These are phyloP conservation scores for Melanotaenia trifasciata DNA, from an alignment of 2,797 vertebrate species.

Conservation along the genomic window DNA sequence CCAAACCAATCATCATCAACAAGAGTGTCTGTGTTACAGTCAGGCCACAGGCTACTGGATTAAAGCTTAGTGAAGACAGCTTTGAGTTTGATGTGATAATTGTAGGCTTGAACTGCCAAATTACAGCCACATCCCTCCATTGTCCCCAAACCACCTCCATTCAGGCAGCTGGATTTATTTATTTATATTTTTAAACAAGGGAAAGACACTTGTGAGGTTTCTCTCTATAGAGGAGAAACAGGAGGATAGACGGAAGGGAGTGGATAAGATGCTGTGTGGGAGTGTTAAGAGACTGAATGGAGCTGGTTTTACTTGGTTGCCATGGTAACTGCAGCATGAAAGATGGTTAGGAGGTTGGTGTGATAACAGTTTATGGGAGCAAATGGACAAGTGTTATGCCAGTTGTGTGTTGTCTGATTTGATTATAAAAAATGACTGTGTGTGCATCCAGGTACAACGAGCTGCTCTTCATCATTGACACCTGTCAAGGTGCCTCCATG, in stretches of 20 bases:
- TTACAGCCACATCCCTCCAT: slow-evolving; percentile 40
- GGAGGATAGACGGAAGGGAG: slow-evolving; percentile 11
- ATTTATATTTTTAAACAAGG: slow-evolving; percentile 1
- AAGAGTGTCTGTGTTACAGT: slow-evolving; percentile 42
- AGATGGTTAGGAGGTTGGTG: slow-evolving; percentile 51
- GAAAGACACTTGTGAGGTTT: slow-evolving; percentile 11
- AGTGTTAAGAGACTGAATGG: slow-evolving; percentile 51
- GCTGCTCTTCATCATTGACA: slow-evolving; percentile 97
- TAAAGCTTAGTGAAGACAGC: slow-evolving; percentile 48
- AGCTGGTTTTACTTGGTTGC: slow-evolving; percentile 65
- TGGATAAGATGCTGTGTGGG: slow-evolving; percentile 24
- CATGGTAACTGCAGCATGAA: slow-evolving; percentile 72
- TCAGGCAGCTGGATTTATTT: slow-evolving; percentile 21
- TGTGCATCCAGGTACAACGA: slow-evolving; percentile 91
- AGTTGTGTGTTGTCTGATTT: slow-evolving; percentile 37
- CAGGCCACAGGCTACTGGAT: slow-evolving; percentile 25
- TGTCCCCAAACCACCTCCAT: slow-evolving; percentile 13
- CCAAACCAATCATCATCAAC: slow-evolving; percentile 37
- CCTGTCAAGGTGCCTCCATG: slow-evolving; percentile 99
- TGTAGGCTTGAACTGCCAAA: slow-evolving; percentile 55
- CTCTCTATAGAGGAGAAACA: slow-evolving; percentile 10
- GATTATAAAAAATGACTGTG: slow-evolving; percentile 8
- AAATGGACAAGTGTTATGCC: slow-evolving; percentile 46
- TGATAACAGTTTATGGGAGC: slow-evolving; percentile 44
- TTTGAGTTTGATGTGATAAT: slow-evolving; percentile 67